Evolutionary conservation across 2,888 invertebrate species (phyloP).

Genomic region (Chymomyza procnemis): DNA sequence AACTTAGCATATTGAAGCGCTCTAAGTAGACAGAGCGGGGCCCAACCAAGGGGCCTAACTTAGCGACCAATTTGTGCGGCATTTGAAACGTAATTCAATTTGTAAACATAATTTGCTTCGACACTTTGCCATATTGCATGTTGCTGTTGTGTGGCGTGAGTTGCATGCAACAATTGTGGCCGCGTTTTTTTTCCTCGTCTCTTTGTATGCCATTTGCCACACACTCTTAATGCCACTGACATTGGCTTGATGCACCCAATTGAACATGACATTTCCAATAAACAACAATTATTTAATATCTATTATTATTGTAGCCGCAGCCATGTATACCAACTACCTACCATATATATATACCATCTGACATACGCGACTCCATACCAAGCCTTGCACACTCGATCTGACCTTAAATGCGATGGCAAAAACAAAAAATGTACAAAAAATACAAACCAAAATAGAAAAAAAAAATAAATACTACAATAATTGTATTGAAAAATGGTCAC

Average conservation of each 20-base stretch:
- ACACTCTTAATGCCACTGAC: slow-evolving; percentile 36
- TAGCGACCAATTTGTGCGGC: background rate
- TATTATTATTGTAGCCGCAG: background rate
- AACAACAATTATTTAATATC: slow-evolving; percentile 64
- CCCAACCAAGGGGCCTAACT: too few species aligned
- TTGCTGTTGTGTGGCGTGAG: background rate
- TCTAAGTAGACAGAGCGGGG: background rate
- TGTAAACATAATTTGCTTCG: slow-evolving; percentile 54
- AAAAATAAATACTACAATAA: background rate
- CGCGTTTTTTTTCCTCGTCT: background rate
- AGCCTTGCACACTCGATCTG: background rate
- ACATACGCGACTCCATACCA: slow-evolving; percentile 4
- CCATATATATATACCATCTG: too few species aligned
- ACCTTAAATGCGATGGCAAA: slow-evolving; percentile 11
- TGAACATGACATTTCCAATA: slow-evolving; percentile 70
- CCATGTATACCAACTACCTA: background rate
- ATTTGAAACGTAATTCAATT: slow-evolving; percentile 40
- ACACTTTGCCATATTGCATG: slow-evolving; percentile 49
- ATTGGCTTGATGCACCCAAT: slow-evolving; percentile 50
- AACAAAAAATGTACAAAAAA: too few species aligned
- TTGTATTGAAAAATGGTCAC: slow-evolving; percentile 26
- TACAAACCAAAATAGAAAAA: background rate
- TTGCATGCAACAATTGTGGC: background rate
- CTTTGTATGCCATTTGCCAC: slow-evolving; percentile 43
- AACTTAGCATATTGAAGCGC: background rate